phyloP scores from a whole-genome alignment of 1,140 invertebrate genomes.

The Lucilia cuprina region DNA sequence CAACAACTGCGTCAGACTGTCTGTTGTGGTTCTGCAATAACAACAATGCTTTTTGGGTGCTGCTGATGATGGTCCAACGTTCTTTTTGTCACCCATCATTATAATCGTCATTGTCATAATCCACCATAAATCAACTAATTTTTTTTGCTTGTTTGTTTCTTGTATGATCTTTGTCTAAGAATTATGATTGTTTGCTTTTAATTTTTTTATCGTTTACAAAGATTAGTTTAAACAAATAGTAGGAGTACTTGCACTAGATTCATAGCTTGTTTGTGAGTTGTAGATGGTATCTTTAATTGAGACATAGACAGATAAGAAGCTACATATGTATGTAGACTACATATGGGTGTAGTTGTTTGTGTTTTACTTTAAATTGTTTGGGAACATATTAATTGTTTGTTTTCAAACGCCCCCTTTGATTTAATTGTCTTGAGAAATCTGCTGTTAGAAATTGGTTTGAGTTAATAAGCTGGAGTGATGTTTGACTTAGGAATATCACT shows the following conservation, averaged over 20 bases:
- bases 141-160: constrained; percentile 20
- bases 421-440: constrained; percentile 28
- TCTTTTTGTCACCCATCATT: constrained; percentile 21
- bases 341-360: not conserved
- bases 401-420: constrained; percentile 21
- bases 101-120: constrained; percentile 29
- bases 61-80: constrained; percentile 21
- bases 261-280: too few species aligned
- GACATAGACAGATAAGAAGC: not conserved
- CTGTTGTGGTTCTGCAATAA: not conserved
- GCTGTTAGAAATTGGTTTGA: not conserved
- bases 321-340: not conserved
- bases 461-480: too few species aligned
- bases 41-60: not conserved
- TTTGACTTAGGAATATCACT: too few species aligned
- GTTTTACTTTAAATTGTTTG: not conserved
- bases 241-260: too few species aligned
- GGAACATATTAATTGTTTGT: not conserved
- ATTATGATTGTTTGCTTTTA: not conserved
- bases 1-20: constrained; percentile 21
- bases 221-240: constrained; percentile 18
- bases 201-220: not conserved
- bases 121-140: constrained; percentile 31
- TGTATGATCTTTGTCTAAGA: not conserved
- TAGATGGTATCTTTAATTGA: not conserved